These are phyloP conservation scores for Drosophila lowei DNA, from an alignment of 1,140 invertebrate species.

Conservation along the genomic window DNA sequence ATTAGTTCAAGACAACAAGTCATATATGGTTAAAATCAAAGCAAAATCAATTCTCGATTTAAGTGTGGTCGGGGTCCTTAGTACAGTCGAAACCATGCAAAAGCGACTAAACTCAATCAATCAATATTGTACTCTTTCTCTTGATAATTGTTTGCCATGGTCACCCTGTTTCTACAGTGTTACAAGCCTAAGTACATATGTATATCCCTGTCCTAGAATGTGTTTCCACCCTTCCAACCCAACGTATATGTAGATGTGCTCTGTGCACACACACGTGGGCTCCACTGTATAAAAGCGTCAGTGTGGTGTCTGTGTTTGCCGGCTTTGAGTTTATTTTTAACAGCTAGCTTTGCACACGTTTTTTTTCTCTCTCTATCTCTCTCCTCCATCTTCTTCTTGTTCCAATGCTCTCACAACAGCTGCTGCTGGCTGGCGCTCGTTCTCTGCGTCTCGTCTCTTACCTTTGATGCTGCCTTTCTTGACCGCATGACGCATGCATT, in stretches of 20 bases:
- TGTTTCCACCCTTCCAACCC: no score
- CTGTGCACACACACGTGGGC: constrained; percentile 1
- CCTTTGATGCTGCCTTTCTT: constrained; percentile 48
- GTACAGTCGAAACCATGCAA: no score
- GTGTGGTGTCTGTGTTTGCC: constrained; percentile 57
- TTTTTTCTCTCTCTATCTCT: constrained; percentile 26
- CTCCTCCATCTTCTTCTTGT: constrained; percentile 13
- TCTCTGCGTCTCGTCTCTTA: constrained; percentile 22
- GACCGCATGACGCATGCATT: constrained; percentile 75
- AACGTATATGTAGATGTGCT: no score
- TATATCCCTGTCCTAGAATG: no score
- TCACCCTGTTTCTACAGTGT: no score
- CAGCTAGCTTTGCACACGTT: constrained; percentile 55
- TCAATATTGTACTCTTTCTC: no score
- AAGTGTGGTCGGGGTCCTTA: no score
- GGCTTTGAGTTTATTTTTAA: constrained; percentile 76
- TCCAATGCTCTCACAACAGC: constrained; percentile 39
- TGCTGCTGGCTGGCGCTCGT: constrained; percentile 29
- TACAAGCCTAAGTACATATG: no score
- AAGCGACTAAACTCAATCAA: no score
- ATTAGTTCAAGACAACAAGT: constrained; percentile 2
- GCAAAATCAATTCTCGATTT: constrained; percentile 3
- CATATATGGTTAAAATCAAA: constrained; percentile 46
- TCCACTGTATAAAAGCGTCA: constrained; percentile 31
- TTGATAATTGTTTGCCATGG: no score